Evolutionary conservation across 2,113 vertebrate species (phyloP), one percentile per base, ranked within the genome.

Genomic region (Sinocyclocheilus rhinocerous): DNA sequence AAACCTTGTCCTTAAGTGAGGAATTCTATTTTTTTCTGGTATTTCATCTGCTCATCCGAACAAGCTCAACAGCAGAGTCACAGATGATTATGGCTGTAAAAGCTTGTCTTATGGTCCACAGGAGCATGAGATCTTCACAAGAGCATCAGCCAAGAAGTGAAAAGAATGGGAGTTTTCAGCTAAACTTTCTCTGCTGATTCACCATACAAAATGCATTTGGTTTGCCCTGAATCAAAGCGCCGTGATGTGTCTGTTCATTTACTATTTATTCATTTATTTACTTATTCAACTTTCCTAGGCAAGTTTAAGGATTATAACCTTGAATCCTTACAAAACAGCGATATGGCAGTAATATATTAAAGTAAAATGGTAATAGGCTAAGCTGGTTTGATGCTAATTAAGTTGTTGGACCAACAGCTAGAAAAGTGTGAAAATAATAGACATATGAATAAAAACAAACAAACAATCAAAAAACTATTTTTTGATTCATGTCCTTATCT

Each of bases 171-270:
- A 91, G 87, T 85, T 90, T 93, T 94, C 92, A 94, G 89, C 90
- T 90, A 90, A 93, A 93, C 89, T 91, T 80, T 91, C 92, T 93
- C 90, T 87, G 76, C 91, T 84, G 89, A 94, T 94, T 93, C 88
- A 92, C 94, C 94, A 93, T 94, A 92, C 90, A 94, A 93, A 92
- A 95, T 94, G 92, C 90, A 95, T 95, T 95, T 91, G 90, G 89
- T 92, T 88, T 95, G 93, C 92, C 90, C 33, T 85, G 88, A 91
- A 87, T 88, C 89, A 92, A 88, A 87, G 87, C 89, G 92, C 89
- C 92, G 90, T 92, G 89, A 94, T 92, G 29, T 33, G 29, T 33
- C 29, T 33, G 29, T 33, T 33, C 29, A 3, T 33, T 33, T 89
- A 48, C 42, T 52, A 48, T 48, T 59, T 29, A 26, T 15, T 24